A percentile compares a stretch with the other conserved stretches of the same genome.
Conservation (phyloP, 2,113 vertebrate species). For the Ammospiza nelsoni region DNA sequence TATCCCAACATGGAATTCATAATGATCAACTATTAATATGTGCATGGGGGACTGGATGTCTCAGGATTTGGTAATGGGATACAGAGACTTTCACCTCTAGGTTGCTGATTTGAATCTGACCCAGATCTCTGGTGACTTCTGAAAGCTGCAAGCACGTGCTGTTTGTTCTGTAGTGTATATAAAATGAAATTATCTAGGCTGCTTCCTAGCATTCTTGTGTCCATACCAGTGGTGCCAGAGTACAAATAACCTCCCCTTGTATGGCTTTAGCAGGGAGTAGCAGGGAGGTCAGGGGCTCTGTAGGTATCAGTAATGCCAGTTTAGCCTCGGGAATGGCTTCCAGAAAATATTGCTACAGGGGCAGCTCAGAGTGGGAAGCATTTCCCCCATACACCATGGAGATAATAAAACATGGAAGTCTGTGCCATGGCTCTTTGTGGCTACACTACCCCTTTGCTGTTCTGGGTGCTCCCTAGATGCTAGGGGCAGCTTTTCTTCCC, state of each 20-base stretch:
- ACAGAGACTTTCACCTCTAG: constrained; percentile 67
- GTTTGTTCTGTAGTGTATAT: constrained; percentile 47
- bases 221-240: not conserved
- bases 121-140: constrained; percentile 64
- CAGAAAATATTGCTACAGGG: not conserved
- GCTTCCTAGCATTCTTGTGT: not conserved
- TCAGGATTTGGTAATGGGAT: constrained; percentile 71
- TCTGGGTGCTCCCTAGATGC: not conserved
- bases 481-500: not conserved
- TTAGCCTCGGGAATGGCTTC: not conserved
- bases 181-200: constrained; percentile 35
- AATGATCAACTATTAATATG: constrained; percentile 67
- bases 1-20: constrained; percentile 65
- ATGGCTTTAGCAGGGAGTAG: not conserved
- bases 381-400: fast-evolving
- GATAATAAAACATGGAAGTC: not conserved
- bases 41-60: constrained; percentile 65
- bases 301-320: not conserved
- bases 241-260: not conserved
- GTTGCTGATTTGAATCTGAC: constrained; percentile 71
- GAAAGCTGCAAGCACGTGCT: constrained; percentile 52
- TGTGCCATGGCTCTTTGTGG: not conserved
- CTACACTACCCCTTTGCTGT: not conserved
- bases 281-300: not conserved
- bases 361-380: not conserved